Evolutionary conservation across 1,140 invertebrate genomes (phyloP).

Genomic region (Ganaspis sp.): DNA sequence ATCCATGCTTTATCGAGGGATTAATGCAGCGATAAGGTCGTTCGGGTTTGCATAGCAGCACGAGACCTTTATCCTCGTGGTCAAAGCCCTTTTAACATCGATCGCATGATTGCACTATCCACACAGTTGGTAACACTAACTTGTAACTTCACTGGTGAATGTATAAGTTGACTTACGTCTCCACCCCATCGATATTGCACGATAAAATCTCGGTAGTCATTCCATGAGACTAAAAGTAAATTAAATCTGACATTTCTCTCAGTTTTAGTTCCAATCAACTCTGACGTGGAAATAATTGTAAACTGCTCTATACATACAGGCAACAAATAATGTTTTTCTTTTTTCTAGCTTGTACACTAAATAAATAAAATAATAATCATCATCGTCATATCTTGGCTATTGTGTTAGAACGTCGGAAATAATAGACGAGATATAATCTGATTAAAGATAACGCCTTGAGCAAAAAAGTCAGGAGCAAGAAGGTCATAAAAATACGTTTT

Average conservation of each 20-base stretch:
- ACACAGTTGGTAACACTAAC: conserved; percentile 3
- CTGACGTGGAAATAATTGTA: no score
- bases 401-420: no score
- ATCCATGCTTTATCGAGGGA: conserved; percentile 5
- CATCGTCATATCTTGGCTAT: no score
- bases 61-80: conserved; percentile 25
- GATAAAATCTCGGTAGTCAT: background rate
- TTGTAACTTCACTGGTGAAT: background rate
- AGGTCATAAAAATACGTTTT: no score
- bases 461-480: no score
- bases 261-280: background rate
- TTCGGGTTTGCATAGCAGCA: background rate
- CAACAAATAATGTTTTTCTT: no score
- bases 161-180: conserved; percentile 16
- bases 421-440: no score
- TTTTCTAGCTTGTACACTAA: no score
- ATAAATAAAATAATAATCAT: no score
- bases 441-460: no score
- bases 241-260: background rate
- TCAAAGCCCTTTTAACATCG: conserved; percentile 43
- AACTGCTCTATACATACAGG: no score
- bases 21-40: conserved; percentile 30
- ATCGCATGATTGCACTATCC: conserved; percentile 32
- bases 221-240: background rate
- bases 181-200: background rate